These are phyloP conservation scores for Callospermophilus lateralis DNA, from an alignment of 2,113 vertebrate species.

Conservation along the genomic window DNA sequence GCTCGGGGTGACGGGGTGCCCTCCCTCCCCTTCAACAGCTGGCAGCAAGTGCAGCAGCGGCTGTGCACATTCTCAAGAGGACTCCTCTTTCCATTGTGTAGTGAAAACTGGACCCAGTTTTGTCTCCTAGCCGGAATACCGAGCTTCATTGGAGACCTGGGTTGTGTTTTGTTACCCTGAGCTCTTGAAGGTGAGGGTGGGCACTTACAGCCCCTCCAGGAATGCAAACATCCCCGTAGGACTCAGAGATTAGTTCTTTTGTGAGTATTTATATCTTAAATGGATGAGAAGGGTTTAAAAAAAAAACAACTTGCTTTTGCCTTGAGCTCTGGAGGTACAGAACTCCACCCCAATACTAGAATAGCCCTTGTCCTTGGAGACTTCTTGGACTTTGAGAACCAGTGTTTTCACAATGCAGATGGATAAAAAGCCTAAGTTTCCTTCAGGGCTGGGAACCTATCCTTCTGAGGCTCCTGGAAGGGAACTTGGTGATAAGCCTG, in stretches of 20 bases:
- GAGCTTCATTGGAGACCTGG: not conserved
- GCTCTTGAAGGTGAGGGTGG: conserved; percentile 49
- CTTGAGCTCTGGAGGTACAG: not conserved
- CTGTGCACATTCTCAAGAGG: conserved; percentile 28
- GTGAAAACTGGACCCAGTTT: not conserved
- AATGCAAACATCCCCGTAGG: not conserved
- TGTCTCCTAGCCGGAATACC: not conserved
- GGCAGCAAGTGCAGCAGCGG: conserved; percentile 7
- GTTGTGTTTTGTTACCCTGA: not conserved
- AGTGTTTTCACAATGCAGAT: conserved; percentile 16
- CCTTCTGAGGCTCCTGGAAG: conserved; percentile 50
- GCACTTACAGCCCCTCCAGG: not conserved
- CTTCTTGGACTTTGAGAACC: not conserved
- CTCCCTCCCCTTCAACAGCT: conserved; percentile 9
- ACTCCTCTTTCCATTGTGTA: not conserved
- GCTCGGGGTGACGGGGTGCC: not conserved
- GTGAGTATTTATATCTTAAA: not conserved
- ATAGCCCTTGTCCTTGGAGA: not conserved
- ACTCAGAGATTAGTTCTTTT: not conserved
- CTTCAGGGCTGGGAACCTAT: not conserved
- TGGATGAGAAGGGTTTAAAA: not conserved
- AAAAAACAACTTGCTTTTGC: not conserved
- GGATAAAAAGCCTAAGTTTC: conserved; percentile 18
- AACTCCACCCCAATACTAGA: not conserved
- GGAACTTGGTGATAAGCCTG: conserved; percentile 85